A percentile compares a stretch with the other conserved stretches of the same genome.
Conservation (phyloP, 2,888 invertebrate genomes). For the Parnassius smintheus region DNA sequence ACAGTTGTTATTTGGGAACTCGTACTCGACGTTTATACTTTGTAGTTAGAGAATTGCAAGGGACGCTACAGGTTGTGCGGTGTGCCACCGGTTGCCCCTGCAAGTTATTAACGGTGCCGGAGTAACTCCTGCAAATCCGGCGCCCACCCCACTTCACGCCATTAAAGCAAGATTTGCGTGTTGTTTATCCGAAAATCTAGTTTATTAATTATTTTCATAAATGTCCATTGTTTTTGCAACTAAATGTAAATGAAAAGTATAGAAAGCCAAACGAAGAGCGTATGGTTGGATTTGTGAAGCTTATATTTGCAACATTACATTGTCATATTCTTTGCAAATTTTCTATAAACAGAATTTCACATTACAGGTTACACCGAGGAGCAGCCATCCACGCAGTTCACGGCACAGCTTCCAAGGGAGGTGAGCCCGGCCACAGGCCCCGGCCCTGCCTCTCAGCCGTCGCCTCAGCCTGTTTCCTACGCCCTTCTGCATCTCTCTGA, state of each 20-base stretch:
- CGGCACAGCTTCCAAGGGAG: constrained; percentile 87
- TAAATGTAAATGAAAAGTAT: too few species aligned
- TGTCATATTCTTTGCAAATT: background rate
- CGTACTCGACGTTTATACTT: constrained; percentile 17
- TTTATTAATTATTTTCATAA: background rate
- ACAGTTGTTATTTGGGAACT: constrained; percentile 7
- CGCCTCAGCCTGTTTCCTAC: constrained; percentile 71
- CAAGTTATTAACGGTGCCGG: constrained; percentile 54
- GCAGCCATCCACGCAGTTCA: constrained; percentile 88
- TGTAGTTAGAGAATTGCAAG: constrained; percentile 23
- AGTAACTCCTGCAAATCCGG: constrained; percentile 38
- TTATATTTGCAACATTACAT: too few species aligned
- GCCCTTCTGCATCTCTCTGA: constrained; percentile 75
- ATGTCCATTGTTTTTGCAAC: background rate
- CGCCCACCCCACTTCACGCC: constrained; percentile 14
- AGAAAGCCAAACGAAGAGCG: too few species aligned
- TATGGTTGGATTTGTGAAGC: too few species aligned
- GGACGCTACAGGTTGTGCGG: constrained; percentile 51
- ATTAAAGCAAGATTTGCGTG: constrained; percentile 12
- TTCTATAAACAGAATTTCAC: constrained; percentile 6
- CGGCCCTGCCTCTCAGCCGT: constrained; percentile 59
- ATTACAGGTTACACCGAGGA: constrained; percentile 88
- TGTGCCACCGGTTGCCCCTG: constrained; percentile 59
- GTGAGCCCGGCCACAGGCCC: constrained; percentile 83
- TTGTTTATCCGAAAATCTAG: constrained; percentile 12